Evolutionary conservation across 1,140 invertebrate species (phyloP), one percentile per base, ranked within the genome.

Genomic region (Steinernema khuongi): DNA sequence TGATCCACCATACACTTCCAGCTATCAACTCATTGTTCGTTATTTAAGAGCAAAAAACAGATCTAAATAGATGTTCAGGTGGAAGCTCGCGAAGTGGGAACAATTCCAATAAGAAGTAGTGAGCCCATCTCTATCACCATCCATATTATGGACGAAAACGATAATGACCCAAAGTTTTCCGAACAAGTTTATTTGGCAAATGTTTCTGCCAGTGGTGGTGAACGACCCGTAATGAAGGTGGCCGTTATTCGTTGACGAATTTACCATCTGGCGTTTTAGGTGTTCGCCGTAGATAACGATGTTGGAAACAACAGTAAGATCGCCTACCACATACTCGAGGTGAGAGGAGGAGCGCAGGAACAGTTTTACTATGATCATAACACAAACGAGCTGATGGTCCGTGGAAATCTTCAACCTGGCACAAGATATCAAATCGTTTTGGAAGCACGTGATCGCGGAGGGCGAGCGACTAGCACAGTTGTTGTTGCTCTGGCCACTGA

Each of bases 81-180:
- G 1, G 74, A 83, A 79, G 81, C 81, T 14, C 72, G 80, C 18
- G 83, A 84, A 60, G 82, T 84, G 18, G 83, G 82, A 67, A 84
- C 83, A 30, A 66, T 74, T 32, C 83, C 83, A 19, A 74, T 79
- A 26, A 36, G 83, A 19, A 75, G 69, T 29, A 78, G 74, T 67
- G 78, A 80, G 2, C 83, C 83, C 18, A 81, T 84, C 26, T 80
- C 81, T 1, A 73, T 84, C 2, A 80, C 79, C 4, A 82, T 84
- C 41, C 82, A 84, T 68, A 74, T 84, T 33, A 50, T 84, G 31
- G 79, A 84, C 60, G 74, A 68, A 7, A 82, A 81, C 73, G 79
- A 82, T 69, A 83, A 85, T 44, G 31, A 67, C 17, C 81, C 81
- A 1, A 70, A 66, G 4, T 85, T 83, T 74, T 72, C 79, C 28